phyloP scores from a whole-genome alignment of 2,888 invertebrate species.

The Hermaeophaga mercurialis region DNA sequence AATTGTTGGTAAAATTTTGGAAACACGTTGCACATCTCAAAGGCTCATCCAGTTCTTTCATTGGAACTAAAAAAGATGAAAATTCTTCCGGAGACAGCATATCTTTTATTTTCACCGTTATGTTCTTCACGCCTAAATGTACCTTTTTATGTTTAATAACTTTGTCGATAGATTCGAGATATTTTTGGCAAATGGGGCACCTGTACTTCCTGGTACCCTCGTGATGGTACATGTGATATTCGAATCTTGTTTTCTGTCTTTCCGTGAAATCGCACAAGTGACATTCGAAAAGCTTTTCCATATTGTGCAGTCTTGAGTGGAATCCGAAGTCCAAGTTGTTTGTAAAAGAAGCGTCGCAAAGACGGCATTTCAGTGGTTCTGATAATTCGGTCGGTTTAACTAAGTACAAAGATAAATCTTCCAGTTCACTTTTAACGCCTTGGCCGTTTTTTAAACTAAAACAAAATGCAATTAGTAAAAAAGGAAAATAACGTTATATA shows the following conservation, averaged over 20 bases:
- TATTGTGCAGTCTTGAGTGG: slow-evolving; percentile 47
- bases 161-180: background rate
- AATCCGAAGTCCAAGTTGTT: slow-evolving; percentile 49
- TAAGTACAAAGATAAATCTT: background rate
- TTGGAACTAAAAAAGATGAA: background rate
- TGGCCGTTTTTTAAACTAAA: no score
- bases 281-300: slow-evolving; percentile 40
- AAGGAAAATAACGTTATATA: no score
- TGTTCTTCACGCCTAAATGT: background rate
- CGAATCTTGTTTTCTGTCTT: slow-evolving; percentile 29
- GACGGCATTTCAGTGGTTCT: slow-evolving; percentile 59
- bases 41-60: slow-evolving; percentile 41
- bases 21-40: slow-evolving; percentile 62
- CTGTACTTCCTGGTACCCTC: slow-evolving; percentile 44
- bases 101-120: background rate
- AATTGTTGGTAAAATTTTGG: slow-evolving; percentile 49
- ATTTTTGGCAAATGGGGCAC: slow-evolving; percentile 37
- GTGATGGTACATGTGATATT: slow-evolving; percentile 47
- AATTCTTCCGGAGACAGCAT: background rate
- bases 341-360: slow-evolving; percentile 61
- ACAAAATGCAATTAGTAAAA: no score
- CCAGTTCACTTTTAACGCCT: no score
- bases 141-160: background rate
- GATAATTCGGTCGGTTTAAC: background rate
- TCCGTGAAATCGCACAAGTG: slow-evolving; percentile 46